Conservation (phyloP, 2,888 invertebrate species). For the Sesia apiformis region DNA sequence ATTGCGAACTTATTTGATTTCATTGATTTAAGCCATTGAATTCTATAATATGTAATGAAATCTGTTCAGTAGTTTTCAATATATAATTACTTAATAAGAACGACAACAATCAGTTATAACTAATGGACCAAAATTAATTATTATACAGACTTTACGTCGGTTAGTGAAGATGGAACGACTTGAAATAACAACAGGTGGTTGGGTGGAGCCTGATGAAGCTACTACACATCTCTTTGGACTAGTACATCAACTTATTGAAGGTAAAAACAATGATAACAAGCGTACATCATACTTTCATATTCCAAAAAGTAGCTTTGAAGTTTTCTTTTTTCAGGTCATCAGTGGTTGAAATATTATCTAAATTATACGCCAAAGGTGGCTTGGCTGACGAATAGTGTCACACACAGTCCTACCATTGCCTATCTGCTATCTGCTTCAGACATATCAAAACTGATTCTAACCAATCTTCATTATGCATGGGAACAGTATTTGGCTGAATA, state of each 20-base stretch:
- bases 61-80: background rate
- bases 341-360: constrained; percentile 88
- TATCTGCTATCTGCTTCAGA: constrained; percentile 88
- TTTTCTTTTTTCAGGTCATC: constrained; percentile 79
- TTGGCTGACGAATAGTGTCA: constrained; percentile 97
- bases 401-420: constrained; percentile 93
- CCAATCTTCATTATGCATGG: constrained; percentile 94
- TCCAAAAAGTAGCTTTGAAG: background rate
- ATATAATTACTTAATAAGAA: background rate
- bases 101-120: too few relatives aligned
- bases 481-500: constrained; percentile 92
- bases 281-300: background rate
- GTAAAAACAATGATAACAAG: constrained; percentile 44
- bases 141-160: constrained; percentile 77
- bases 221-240: constrained; percentile 90
- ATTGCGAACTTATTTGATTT: too few relatives aligned
- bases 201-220: constrained; percentile 97
- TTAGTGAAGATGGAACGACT: constrained; percentile 85
- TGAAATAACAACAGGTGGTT: constrained; percentile 93
- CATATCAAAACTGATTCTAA: constrained; percentile 88
- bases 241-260: constrained; percentile 92
- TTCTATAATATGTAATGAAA: too few relatives aligned
- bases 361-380: constrained; percentile 84
- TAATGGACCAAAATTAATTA: background rate
- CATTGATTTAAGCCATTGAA: too few relatives aligned